Conservation (phyloP, 2,888 invertebrate species). For the Leucophenga maculata region DNA sequence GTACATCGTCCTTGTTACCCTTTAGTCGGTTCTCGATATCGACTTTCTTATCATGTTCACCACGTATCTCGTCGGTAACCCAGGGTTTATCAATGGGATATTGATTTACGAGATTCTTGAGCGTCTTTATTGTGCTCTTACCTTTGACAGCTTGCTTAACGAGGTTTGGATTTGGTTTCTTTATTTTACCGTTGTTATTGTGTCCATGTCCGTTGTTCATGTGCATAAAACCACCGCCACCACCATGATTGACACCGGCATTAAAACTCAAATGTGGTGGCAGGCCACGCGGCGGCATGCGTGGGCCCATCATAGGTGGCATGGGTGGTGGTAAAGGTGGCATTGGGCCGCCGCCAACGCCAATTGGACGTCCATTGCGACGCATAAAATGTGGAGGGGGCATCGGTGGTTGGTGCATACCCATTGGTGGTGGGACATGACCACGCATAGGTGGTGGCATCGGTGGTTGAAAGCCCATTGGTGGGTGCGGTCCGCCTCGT, state of each 20-base stretch:
- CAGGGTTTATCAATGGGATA: conserved; percentile 75
- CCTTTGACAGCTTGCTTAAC: conserved; percentile 58
- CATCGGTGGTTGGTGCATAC: conserved; percentile 39
- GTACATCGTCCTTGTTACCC: conserved; percentile 73
- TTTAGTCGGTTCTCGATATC: conserved; percentile 73
- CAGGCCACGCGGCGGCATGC: conserved; percentile 53
- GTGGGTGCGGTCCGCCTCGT: conserved; percentile 42
- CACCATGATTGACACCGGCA: conserved; percentile 34
- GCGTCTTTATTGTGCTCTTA: conserved; percentile 67
- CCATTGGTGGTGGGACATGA: conserved; percentile 52
- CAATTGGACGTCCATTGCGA: conserved; percentile 51
- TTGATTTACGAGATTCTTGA: conserved; percentile 70
- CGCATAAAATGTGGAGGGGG: conserved; percentile 59
- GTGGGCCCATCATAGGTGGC: conserved; percentile 54
- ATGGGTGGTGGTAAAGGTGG: conserved; percentile 48
- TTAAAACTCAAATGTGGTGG: conserved; percentile 52
- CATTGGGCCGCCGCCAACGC: conserved; percentile 52
- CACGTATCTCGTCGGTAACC: conserved; percentile 75
- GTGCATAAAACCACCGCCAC: conserved; percentile 24
- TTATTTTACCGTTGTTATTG: conserved; percentile 55
- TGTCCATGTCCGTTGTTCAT: conserved; percentile 35
- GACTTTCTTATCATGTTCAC: conserved; percentile 74
- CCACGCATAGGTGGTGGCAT: conserved; percentile 59
- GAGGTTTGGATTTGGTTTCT: conserved; percentile 63
- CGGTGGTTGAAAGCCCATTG: conserved; percentile 55